Evolutionary conservation across 1,140 invertebrate species (phyloP).

Genomic region (Dreissena rostriformis): DNA sequence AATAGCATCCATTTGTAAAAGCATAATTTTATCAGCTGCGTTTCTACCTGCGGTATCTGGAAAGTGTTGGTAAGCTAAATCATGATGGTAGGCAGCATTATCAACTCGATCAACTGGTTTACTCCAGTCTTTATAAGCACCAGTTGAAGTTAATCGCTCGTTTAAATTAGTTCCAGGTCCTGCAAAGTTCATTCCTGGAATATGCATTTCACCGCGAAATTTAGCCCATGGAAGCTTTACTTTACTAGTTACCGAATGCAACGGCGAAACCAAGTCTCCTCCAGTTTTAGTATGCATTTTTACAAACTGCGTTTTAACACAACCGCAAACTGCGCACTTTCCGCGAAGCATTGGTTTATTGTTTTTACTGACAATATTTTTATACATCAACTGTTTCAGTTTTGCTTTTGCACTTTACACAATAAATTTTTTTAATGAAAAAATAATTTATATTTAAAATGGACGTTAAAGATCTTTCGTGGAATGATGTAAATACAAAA

Average conservation of each 20-base stretch:
- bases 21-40: background rate
- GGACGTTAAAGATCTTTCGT: background rate
- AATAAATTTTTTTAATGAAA: background rate
- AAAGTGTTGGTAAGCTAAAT: background rate
- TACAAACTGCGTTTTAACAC: background rate
- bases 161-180: conserved; percentile 5
- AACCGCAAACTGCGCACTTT: background rate
- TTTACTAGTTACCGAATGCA: background rate
- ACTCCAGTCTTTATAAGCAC: background rate
- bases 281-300: background rate
- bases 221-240: background rate
- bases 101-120: background rate
- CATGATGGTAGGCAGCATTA: background rate
- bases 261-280: background rate
- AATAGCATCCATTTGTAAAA: background rate
- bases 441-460: background rate
- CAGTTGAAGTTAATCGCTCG: background rate
- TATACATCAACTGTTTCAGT: background rate
- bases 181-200: background rate
- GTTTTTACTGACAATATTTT: background rate
- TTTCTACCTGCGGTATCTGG: background rate
- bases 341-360: background rate
- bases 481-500: background rate
- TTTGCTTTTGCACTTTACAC: background rate
- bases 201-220: background rate